Conservation (phyloP, 2,888 invertebrate genomes). For the Cantharis lateralis region DNA sequence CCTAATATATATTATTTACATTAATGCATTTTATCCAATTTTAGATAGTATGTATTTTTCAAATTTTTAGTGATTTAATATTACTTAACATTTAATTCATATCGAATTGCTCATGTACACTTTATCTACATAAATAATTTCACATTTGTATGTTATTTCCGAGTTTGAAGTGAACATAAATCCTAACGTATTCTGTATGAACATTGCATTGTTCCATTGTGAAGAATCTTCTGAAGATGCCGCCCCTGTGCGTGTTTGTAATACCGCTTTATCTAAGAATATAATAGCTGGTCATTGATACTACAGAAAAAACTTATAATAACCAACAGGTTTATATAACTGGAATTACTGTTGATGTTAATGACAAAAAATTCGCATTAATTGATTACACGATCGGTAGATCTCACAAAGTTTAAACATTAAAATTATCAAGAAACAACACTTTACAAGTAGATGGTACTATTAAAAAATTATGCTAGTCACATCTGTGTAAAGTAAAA, state of each 20-base stretch:
- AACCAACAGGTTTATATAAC: constrained; percentile 22
- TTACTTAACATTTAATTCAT: constrained; percentile 7
- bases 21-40: constrained; percentile 6
- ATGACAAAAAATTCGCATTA: not conserved
- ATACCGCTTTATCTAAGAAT: constrained; percentile 36
- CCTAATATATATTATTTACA: constrained; percentile 3
- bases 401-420: not conserved
- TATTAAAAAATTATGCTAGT: not conserved
- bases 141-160: constrained; percentile 28
- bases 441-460: not conserved
- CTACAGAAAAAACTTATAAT: constrained; percentile 23
- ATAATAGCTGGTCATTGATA: constrained; percentile 29
- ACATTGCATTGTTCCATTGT: constrained; percentile 42
- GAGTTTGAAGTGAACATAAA: constrained; percentile 32
- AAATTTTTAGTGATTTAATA: constrained; percentile 1
- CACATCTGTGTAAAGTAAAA: not conserved
- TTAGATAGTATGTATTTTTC: not conserved
- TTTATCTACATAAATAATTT: constrained; percentile 27
- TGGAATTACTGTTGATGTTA: not conserved
- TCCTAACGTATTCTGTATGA: constrained; percentile 38
- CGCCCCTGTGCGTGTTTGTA: constrained; percentile 39
- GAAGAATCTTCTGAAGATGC: constrained; percentile 37
- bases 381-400: not conserved
- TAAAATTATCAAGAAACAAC: not conserved
- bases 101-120: not conserved